Conservation (phyloP, 2,113 vertebrate genomes). For the Pleuronectes platessa region DNA sequence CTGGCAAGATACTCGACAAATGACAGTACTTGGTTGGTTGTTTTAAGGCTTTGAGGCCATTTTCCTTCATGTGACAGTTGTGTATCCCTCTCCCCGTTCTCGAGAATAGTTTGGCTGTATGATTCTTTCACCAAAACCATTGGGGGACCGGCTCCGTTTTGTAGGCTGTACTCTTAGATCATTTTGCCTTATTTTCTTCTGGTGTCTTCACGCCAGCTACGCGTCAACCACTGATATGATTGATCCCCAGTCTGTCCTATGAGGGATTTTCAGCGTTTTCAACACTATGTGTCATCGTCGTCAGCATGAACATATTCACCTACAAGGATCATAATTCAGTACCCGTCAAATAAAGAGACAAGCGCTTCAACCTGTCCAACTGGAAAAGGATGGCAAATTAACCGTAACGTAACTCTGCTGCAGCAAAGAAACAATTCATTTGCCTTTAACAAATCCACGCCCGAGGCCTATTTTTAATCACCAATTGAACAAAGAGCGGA, state of each 20-base stretch:
- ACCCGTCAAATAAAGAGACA: conserved; percentile 12
- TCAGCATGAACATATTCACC: not conserved
- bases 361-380: conserved; percentile 21
- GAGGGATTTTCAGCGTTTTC: not conserved
- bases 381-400: conserved; percentile 3
- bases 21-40: conserved; percentile 79
- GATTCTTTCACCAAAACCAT: conserved; percentile 15
- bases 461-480: conserved; percentile 45
- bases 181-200: not conserved
- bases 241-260: not conserved
- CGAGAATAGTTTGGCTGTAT: conserved; percentile 18
- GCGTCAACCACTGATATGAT: conserved; percentile 11
- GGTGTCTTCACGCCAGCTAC: conserved; percentile 19
- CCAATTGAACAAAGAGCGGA: conserved; percentile 39
- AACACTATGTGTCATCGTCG: not conserved
- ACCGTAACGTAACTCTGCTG: not conserved
- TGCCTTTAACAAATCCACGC: conserved; percentile 47
- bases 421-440: conserved; percentile 35
- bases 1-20: conserved; percentile 82
- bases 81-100: conserved; percentile 47
- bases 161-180: not conserved
- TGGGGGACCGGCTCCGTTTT: conserved; percentile 3
- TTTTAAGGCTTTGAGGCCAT: conserved; percentile 73
- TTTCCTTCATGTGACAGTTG: conserved; percentile 74
- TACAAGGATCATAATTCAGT: conserved; percentile 10